These are phyloP conservation scores for Pardalotus punctatus DNA, from an alignment of 2,113 vertebrate genomes.

Conservation along the genomic window DNA sequence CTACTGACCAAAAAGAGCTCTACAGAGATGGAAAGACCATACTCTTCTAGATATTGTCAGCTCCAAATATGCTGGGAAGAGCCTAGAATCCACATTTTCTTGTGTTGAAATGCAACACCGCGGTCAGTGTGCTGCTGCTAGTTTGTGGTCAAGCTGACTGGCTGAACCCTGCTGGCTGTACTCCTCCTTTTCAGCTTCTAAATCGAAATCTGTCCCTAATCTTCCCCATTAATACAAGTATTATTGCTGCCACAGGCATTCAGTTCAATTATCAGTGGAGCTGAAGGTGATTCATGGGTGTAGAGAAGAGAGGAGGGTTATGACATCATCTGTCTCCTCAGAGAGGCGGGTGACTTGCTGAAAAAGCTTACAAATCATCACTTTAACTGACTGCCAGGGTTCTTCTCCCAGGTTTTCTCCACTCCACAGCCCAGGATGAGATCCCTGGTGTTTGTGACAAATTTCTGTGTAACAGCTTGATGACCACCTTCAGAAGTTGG, in stretches of 20 bases:
- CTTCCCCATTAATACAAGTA: not conserved
- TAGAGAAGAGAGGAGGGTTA: not conserved
- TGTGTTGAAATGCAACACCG: not conserved
- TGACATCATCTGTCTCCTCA: not conserved
- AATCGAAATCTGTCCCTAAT: not conserved
- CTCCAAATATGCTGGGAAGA: not conserved
- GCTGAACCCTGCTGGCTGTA: not conserved
- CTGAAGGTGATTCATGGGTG: not conserved
- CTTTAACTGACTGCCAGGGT: not conserved
- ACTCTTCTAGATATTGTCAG: not conserved
- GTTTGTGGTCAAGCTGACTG: not conserved
- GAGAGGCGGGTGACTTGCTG: not conserved
- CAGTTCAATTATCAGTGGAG: not conserved
- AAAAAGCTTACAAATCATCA: not conserved
- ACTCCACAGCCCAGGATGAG: not conserved
- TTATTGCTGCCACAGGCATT: not conserved
- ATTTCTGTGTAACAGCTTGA: not conserved
- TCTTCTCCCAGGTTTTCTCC: not conserved
- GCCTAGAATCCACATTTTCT: not conserved
- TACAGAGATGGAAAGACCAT: not conserved
- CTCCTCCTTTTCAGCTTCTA: not conserved
- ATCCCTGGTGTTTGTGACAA: not conserved
- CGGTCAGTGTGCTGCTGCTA: not conserved
- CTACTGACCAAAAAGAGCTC: not conserved
- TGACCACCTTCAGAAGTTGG: not conserved